Conservation (phyloP, 2,888 invertebrate genomes). For the Brachyopa scutellaris region DNA sequence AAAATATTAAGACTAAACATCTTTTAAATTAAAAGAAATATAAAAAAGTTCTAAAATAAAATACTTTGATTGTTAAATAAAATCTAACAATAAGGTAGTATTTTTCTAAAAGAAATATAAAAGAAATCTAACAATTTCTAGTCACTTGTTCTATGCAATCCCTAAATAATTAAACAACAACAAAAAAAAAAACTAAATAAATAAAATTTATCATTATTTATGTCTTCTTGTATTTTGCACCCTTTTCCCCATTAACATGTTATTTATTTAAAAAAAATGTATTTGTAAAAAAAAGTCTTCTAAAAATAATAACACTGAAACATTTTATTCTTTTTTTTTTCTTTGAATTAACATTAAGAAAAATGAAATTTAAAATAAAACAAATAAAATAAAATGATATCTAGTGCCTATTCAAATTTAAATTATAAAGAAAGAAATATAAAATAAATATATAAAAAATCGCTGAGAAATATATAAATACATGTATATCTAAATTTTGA, state of each 20-base stretch:
- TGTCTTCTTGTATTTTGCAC: conserved; percentile 44
- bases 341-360: background rate
- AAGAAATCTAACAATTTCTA: conserved; percentile 1
- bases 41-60: conserved; percentile 16
- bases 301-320: conserved; percentile 16
- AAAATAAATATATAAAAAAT: conserved; percentile 15
- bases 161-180: conserved; percentile 5
- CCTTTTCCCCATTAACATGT: conserved; percentile 14
- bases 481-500: conserved; percentile 29
- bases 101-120: conserved; percentile 50
- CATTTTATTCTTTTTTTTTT: conserved; percentile 42
- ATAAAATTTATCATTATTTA: background rate
- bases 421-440: conserved; percentile 39
- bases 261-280: background rate
- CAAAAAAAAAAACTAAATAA: background rate
- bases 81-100: conserved; percentile 39
- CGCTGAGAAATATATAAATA: conserved; percentile 18
- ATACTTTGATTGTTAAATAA: conserved; percentile 39
- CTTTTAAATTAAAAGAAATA: conserved; percentile 61
- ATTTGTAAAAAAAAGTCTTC: conserved; percentile 2
- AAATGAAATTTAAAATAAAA: conserved; percentile 7
- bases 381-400: conserved; percentile 49
- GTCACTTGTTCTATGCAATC: conserved; percentile 38
- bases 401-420: conserved; percentile 71
- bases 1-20: conserved; percentile 43